These are phyloP conservation scores for Julus scandinavius DNA, from an alignment of 2,888 invertebrate genomes.

Conservation along the genomic window DNA sequence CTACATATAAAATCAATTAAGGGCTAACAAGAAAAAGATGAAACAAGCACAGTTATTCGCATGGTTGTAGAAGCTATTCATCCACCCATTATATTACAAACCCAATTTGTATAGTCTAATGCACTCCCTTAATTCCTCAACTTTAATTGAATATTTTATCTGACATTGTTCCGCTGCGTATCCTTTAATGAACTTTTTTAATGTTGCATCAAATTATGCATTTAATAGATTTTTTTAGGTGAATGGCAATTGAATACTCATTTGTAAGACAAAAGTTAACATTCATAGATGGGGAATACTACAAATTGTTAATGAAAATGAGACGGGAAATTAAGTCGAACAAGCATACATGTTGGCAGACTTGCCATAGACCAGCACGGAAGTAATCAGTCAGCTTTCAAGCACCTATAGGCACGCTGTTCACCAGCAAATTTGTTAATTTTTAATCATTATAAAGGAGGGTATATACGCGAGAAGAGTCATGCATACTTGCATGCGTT, in stretches of 20 bases:
- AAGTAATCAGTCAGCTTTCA: constrained; percentile 4
- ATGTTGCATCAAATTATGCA: background rate
- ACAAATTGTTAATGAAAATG: constrained; percentile 40
- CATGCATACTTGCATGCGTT: background rate
- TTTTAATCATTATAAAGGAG: constrained; percentile 40
- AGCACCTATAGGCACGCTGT: background rate
- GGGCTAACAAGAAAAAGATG: background rate
- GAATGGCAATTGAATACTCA: constrained; percentile 45
- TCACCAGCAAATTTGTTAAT: constrained; percentile 26
- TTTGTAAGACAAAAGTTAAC: constrained; percentile 39
- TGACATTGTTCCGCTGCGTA: background rate
- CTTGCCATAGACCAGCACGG: background rate
- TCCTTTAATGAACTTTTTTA: background rate
- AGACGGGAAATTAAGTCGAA: constrained; percentile 36
- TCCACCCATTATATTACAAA: background rate
- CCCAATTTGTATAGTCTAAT: background rate
- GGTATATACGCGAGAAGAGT: background rate
- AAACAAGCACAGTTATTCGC: background rate
- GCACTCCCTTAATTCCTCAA: constrained; percentile 14
- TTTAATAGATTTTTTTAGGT: constrained; percentile 17
- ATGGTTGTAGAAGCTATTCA: background rate
- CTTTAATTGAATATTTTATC: constrained; percentile 7
- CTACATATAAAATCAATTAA: constrained; percentile 7
- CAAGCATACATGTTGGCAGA: background rate
- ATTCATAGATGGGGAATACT: constrained; percentile 15